Evolutionary conservation across 2,888 invertebrate species (phyloP), one percentile per base, ranked within the genome.

Genomic region (Pristionchus maxplancki): DNA sequence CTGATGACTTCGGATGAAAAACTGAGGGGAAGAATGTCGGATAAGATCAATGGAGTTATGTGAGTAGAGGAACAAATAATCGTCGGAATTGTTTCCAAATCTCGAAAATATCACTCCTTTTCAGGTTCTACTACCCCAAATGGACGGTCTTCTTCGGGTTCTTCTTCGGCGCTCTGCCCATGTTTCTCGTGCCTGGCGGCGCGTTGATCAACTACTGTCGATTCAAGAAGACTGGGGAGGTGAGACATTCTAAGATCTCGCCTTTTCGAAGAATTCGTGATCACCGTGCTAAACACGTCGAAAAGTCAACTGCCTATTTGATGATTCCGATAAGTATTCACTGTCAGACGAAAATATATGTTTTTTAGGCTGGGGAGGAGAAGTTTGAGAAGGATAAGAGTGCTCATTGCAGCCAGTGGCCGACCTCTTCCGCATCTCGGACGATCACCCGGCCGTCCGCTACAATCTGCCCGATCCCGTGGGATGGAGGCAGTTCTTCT

Each of bases 391-490:
- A n/a, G n/a, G n/a, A n/a, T n/a, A n/a, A n/a, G n/a, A n/a, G n/a
- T n/a, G 48, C 48, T 37, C 0, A 74, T 37, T 82, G 0, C 50
- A 83, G 82, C 82, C 82, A 3, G 13, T 83, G 34, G 53, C 0
- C 0, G 17, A 53, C 53, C 82, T 83, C 17, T 83, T 83, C 34
- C 50, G 53, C 2, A 53, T 83, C 20, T 24, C 34, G 20, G 53
- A 50, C 17, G 53, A 83, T 15, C 82, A 83, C 37, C 82, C 82
- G 20, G 20, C 82, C 28, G 34, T 83, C 24, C 82, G 82, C 28
- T 83, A 83, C 34, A 83, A 83, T 53, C 53, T 83, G 31, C 82
- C 82, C 53, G 53, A 50, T 53, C 82, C 82, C 31, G 53, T 53
- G 6, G 28, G 31, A 13, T 78, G 78, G 78, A 13, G 9, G 15